Percentiles rank a stretch among this genome's conserved stretches.
These are phyloP conservation scores for Berghia stephanieae DNA, from an alignment of 1,140 invertebrate species.

Conservation along the genomic window DNA sequence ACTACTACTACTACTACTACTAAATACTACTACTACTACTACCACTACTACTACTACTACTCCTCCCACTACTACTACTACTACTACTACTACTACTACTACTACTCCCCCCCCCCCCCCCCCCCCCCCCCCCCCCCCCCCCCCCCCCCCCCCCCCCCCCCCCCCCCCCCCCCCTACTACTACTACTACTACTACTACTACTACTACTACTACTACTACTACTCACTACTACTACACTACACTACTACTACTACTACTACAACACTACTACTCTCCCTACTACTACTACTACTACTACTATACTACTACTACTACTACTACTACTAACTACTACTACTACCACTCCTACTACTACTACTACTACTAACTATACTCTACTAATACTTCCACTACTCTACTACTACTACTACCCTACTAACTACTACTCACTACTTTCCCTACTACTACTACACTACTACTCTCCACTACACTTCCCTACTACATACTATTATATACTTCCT, in stretches of 20 bases:
- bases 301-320: background rate
- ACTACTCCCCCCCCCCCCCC: background rate
- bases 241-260: background rate
- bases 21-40: too few species aligned
- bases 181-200: background rate
- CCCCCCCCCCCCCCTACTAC: background rate
- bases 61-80: background rate
- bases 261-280: background rate
- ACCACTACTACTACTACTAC: background rate
- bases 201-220: background rate
- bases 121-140: background rate
- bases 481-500: too few species aligned
- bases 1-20: too few species aligned
- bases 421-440: background rate
- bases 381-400: background rate
- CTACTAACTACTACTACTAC: background rate
- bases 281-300: background rate
- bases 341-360: too few species aligned
- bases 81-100: background rate
- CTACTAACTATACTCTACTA: background rate
- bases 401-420: background rate
- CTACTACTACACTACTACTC: background rate
- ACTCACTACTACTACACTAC: background rate
- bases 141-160: background rate
- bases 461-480: too few species aligned